Evolutionary conservation across 2,797 vertebrate species (phyloP).

Genomic region (Neosalanx taihuensis): DNA sequence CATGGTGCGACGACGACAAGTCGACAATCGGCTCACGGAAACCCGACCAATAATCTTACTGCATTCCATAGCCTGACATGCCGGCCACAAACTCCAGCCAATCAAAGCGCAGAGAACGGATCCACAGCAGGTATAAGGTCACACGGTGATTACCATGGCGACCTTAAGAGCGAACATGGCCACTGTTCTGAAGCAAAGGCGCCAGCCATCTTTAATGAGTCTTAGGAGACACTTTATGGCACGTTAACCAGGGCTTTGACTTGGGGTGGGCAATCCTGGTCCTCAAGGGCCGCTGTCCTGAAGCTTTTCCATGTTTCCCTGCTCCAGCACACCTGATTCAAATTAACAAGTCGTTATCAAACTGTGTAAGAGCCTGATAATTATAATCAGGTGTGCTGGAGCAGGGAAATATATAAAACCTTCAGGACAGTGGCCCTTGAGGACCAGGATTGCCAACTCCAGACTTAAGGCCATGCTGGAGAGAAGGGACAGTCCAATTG

Average conservation of each 20-base stretch:
- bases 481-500: too few species aligned
- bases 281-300: too few species aligned
- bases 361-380: too few species aligned
- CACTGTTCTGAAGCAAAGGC: not conserved
- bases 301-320: too few species aligned
- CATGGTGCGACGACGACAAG: not conserved
- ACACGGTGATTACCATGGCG: not conserved
- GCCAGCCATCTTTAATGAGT: not conserved
- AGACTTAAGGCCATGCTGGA: not conserved
- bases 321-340: too few species aligned
- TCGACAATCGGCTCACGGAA: not conserved
- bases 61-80: not conserved
- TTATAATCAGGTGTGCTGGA: too few species aligned
- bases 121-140: slow-evolving; percentile 4
- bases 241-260: not conserved
- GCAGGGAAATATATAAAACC: too few species aligned
- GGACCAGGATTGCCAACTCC: not conserved
- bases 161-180: not conserved
- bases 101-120: not conserved
- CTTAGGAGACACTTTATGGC: not conserved
- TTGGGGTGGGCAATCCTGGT: too few species aligned
- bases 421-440: too few species aligned
- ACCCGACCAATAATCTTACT: not conserved
- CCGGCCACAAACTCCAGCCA: not conserved
- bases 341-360: too few species aligned